Percentiles rank a stretch among this genome's conserved stretches.
Conservation (phyloP, 2,113 vertebrate species). For the Tetrax tetrax region DNA sequence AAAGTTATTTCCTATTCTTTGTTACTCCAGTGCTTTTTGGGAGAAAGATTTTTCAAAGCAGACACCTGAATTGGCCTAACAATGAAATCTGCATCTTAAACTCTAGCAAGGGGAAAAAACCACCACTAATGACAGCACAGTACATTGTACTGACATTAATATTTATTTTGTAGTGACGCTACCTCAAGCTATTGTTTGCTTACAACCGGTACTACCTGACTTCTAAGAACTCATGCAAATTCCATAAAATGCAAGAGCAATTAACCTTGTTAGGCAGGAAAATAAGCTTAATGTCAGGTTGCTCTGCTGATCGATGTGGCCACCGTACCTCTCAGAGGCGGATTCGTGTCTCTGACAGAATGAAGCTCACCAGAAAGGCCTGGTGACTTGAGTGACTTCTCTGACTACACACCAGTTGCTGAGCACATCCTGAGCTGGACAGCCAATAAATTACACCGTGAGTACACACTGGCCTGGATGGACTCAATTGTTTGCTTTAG, state of each 20-base stretch:
- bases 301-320: not conserved
- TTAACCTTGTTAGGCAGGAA: not conserved
- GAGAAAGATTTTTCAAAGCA: not conserved
- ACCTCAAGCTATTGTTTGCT: not conserved
- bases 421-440: not conserved
- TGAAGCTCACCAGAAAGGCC: not conserved
- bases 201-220: not conserved
- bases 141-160: accelerated
- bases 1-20: not conserved
- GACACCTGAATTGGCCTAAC: accelerated
- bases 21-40: not conserved
- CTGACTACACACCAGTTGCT: not conserved
- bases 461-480: not conserved
- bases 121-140: not conserved
- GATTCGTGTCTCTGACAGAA: not conserved
- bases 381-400: not conserved
- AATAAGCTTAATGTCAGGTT: not conserved
- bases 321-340: not conserved
- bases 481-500: not conserved
- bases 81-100: not conserved
- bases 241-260: not conserved
- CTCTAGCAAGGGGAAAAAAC: not conserved
- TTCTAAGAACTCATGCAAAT: not conserved
- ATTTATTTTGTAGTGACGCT: not conserved
- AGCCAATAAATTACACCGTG: not conserved